Evolutionary conservation across 2,113 vertebrate genomes (phyloP), one percentile per base, ranked within the genome.

Genomic region (Pagrus major): DNA sequence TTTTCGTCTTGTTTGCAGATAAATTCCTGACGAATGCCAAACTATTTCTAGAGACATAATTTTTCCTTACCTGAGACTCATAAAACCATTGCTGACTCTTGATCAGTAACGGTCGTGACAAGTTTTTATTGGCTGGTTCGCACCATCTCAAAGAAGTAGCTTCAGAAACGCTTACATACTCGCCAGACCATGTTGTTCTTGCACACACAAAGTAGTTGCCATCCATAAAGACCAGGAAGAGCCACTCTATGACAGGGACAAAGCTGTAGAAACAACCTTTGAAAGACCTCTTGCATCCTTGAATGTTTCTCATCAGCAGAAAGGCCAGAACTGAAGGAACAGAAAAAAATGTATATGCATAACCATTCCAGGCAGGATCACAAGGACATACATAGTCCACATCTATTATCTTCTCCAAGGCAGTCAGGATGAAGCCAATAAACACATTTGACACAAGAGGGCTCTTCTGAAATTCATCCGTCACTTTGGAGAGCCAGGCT

Each of bases 321-420:
- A 21, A 46, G 20, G 2, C 16, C 37, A 41, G 3, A 25, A 29
- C 0, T 18, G 23, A 25, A 10, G 89, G 85, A 41, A 91, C 84
- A 70, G 77, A 25, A 41, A 92, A 89, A 71, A 87, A 86, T 2
- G 76, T 74, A 9, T 58, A 64, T 12, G 86, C 82, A 74, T 33
- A 0, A 6, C 0, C 46, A 39, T 84, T 90, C 70, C 39, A 80
- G 3, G 11, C 11, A 46, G 88, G 66, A 51, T 61, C 54, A 47
- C 87, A 88, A 15, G 86, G 89, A 70, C 83, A 91, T 60, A 76
- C 54, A 84, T 90, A 90, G 61, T 88, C 82, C 70, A 83, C 14
- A 64, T 90, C 88, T 41, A 81, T 66, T 56, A 87, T 33, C 78
- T 87, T 89, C 73, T 92, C 89, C 80, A 91, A 47, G n/a, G 49